Conservation (phyloP, 2,113 vertebrate genomes). For the Charina bottae region DNA sequence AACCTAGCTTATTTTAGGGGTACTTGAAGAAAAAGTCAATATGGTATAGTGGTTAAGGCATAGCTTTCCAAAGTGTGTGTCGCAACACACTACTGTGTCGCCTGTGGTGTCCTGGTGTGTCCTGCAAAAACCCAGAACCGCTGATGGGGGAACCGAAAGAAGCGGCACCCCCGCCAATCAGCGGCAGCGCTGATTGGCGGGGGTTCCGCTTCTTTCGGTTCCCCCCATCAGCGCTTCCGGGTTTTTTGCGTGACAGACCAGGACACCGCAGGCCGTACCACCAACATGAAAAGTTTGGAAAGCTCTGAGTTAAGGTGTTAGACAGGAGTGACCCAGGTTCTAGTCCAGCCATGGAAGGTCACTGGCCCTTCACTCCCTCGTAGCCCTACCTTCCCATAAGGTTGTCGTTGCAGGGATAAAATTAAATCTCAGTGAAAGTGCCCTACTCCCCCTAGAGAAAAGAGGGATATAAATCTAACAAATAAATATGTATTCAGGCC, state of each 20-base stretch:
- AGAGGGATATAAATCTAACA: not conserved
- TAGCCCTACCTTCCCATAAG: not conserved
- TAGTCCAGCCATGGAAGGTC: not conserved
- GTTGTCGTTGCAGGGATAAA: not conserved
- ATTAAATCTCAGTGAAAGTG: not conserved
- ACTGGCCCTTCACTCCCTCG: not conserved
- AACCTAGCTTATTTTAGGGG: not conserved
- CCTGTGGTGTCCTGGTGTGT: too few relatives aligned
- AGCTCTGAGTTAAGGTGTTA: not conserved
- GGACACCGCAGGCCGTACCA: too few relatives aligned
- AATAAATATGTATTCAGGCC: not conserved
- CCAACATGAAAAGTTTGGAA: too few relatives aligned
- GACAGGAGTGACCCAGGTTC: not conserved
- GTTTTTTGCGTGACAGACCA: too few relatives aligned
- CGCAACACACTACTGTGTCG: too few relatives aligned
- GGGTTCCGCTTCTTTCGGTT: too few relatives aligned
- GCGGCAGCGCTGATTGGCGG: too few relatives aligned
- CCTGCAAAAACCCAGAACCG: too few relatives aligned
- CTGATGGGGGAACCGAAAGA: too few relatives aligned
- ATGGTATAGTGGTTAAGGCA: not conserved
- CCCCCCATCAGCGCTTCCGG: too few relatives aligned
- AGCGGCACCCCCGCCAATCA: too few relatives aligned
- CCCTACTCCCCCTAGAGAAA: not conserved
- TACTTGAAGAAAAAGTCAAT: not conserved
- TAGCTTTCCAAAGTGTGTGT: too few relatives aligned